These are phyloP conservation scores for Alces alces DNA, from an alignment of 2,113 vertebrate species.

Conservation along the genomic window DNA sequence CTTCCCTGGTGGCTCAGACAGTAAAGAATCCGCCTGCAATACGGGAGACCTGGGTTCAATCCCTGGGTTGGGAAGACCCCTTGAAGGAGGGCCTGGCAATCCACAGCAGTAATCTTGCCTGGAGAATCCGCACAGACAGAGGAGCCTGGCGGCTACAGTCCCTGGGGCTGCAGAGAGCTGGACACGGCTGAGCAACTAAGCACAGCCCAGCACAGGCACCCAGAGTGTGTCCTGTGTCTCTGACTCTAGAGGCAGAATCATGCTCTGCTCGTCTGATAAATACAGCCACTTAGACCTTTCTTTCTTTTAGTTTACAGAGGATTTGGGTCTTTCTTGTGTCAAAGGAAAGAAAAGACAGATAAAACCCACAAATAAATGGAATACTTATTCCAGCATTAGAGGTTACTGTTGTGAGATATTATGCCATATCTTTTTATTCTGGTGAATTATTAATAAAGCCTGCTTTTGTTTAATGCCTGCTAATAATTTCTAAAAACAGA, in stretches of 20 bases:
- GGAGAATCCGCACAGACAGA: not conserved
- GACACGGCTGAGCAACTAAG: not conserved
- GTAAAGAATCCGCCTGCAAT: not conserved
- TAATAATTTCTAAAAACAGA: conserved; percentile 76
- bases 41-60: not conserved
- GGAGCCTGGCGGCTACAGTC: not conserved
- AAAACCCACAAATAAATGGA: not conserved
- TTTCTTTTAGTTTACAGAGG: not conserved
- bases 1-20: not conserved
- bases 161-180: not conserved
- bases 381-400: conserved; percentile 38
- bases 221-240: not conserved
- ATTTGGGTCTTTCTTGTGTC: conserved; percentile 6
- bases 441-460: conserved; percentile 74
- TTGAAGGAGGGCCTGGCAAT: not conserved
- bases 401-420: conserved; percentile 31
- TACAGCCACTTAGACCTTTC: not conserved
- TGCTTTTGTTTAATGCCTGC: conserved; percentile 70
- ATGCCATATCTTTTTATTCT: conserved; percentile 23
- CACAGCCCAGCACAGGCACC: not conserved
- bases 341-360: not conserved
- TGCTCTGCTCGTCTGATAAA: not conserved
- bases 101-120: not conserved
- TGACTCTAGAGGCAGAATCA: not conserved
- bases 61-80: not conserved